Conservation (phyloP, 2,797 vertebrate species). For the Liasis olivaceus region DNA sequence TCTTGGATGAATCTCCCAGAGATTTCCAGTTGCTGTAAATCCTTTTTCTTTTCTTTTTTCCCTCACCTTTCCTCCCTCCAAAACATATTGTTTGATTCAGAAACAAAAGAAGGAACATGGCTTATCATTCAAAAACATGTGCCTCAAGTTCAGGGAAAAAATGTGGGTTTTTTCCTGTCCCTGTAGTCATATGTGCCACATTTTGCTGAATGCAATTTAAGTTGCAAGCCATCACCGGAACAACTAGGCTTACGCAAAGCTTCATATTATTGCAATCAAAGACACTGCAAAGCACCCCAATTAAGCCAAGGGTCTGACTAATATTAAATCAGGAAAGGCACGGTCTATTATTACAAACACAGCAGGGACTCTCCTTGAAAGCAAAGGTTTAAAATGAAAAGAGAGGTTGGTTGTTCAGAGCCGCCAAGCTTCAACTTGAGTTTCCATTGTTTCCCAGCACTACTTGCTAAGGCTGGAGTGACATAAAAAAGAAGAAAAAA, state of each 20-base stretch:
- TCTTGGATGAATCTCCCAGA: slow-evolving; percentile 34
- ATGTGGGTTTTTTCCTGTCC: slow-evolving; percentile 16
- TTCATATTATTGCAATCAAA: slow-evolving; percentile 70
- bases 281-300: slow-evolving; percentile 55
- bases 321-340: slow-evolving; percentile 60
- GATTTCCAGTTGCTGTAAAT: slow-evolving; percentile 32
- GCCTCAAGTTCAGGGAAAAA: slow-evolving; percentile 48
- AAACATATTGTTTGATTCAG: slow-evolving; percentile 50
- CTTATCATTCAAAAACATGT: slow-evolving; percentile 62
- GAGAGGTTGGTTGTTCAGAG: neutral
- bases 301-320: slow-evolving; percentile 58
- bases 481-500: neutral
- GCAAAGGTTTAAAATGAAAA: slow-evolving; percentile 23
- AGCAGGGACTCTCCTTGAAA: slow-evolving; percentile 37
- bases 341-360: slow-evolving; percentile 56
- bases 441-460: neutral
- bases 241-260: slow-evolving; percentile 62
- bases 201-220: slow-evolving; percentile 54
- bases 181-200: slow-evolving; percentile 20
- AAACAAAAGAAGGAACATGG: slow-evolving; percentile 50
- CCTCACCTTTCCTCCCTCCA: neutral
- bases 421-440: neutral
- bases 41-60: neutral
- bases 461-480: neutral
- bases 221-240: slow-evolving; percentile 52